Evolutionary conservation across 2,888 invertebrate genomes (phyloP).

Genomic region (Charanyca ferruginea): DNA sequence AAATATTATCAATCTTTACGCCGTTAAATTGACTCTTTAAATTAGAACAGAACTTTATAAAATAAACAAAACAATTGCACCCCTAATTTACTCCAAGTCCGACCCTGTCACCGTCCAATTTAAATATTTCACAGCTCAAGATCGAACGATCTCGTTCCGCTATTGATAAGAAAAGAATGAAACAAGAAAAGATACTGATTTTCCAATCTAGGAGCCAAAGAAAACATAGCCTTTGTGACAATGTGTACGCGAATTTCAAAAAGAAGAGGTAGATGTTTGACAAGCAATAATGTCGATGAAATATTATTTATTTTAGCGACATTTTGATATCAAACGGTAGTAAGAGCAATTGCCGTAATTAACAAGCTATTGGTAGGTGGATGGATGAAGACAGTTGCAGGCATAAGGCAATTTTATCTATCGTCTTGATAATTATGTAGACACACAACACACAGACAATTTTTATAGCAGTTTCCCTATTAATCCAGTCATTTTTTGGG

Average conservation of each 20-base stretch:
- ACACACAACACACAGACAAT: too few species aligned
- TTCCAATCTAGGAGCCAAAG: conserved; percentile 44
- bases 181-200: conserved; percentile 52
- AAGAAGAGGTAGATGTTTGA: background rate
- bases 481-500: too few species aligned
- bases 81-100: background rate
- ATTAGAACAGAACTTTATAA: too few species aligned
- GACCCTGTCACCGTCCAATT: conserved; percentile 63
- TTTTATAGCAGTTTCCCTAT: too few species aligned
- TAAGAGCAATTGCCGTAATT: background rate
- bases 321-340: background rate
- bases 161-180: conserved; percentile 54
- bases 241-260: conserved; percentile 13
- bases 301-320: background rate
- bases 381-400: too few species aligned
- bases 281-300: background rate
- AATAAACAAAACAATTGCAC: too few species aligned
- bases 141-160: conserved; percentile 57
- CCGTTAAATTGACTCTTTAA: too few species aligned
- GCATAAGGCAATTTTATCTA: too few species aligned
- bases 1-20: too few species aligned
- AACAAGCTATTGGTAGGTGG: too few species aligned
- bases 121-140: conserved; percentile 68
- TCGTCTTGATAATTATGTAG: too few species aligned
- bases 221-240: conserved; percentile 21